Conservation (phyloP, 2,797 vertebrate species). For the Diglossa cyanea region DNA sequence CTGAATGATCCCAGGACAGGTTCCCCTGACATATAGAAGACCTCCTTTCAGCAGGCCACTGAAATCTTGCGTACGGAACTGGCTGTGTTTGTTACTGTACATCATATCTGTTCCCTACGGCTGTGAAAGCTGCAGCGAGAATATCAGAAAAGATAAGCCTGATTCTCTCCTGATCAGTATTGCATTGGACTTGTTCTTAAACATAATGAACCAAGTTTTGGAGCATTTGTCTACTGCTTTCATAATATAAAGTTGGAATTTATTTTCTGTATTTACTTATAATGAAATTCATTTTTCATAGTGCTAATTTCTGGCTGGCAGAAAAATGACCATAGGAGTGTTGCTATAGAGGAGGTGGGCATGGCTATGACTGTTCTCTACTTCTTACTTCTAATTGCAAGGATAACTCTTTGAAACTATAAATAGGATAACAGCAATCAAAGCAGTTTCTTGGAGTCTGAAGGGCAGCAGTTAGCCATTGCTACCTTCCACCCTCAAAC, state of each 20-base stretch:
- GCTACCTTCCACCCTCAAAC: slow-evolving; percentile 14
- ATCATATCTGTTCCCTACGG: not conserved
- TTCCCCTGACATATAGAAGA: not conserved
- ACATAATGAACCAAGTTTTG: not conserved
- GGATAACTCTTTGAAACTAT: not conserved
- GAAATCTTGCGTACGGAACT: not conserved
- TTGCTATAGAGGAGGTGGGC: not conserved
- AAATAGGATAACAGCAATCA: not conserved
- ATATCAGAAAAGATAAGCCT: not conserved
- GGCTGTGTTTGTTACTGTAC: not conserved
- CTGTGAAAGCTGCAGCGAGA: not conserved
- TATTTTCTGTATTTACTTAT: not conserved
- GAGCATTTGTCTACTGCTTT: not conserved
- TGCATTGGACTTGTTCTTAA: not conserved
- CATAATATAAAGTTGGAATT: not conserved
- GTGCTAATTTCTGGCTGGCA: not conserved
- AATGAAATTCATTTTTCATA: not conserved
- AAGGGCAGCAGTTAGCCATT: slow-evolving; percentile 34
- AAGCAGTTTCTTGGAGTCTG: not conserved
- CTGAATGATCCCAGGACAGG: not conserved
- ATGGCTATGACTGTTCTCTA: not conserved
- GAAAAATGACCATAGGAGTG: not conserved
- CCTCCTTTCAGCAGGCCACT: not conserved
- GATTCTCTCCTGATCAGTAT: not conserved
- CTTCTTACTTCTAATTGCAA: not conserved